Evolutionary conservation across 2,888 invertebrate species (phyloP), one percentile per base, ranked within the genome.

Genomic region (Nemotelus nigrinus): DNA sequence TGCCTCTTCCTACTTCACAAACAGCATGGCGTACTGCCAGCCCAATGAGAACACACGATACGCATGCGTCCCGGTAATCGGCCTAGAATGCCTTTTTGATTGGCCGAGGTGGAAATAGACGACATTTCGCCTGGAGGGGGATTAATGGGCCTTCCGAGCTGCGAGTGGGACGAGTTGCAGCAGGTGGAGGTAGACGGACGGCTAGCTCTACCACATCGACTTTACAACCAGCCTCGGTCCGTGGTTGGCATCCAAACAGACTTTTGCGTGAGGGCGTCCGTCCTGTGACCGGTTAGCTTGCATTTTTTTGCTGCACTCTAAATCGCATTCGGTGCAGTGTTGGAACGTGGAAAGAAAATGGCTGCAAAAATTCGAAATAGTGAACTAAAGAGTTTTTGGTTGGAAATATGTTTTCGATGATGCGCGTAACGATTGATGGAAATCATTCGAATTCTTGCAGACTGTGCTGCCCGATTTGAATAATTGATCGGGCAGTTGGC

Each of bases 21-120:
- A 85, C 83, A 85, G 85, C 85, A 85, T 85, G 85, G 85, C 85
- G 85, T 84, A 84, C 83, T 83, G 83, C 82, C 83, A 83, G 83
- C 83, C 86, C 86, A 86, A 86, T 86, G 85, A 83, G 83, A 82
- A 81, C 79, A 48, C n/a, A 74, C 80, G 83, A 67, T 81, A 83
- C 85, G 86, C 86, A 84, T 86, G 86, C 83, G 82, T 79, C 75
- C 45, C 8, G 10, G 7, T 71, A 70, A 53, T 78, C 79, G 48
- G 25, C 67, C 70, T 58, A 72, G 41, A 63, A 63, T 70, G 71
- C 53, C 41, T 50, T 65, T 60, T 64, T 79, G 71, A 79, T 79
- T 79, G 79, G 79, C 39, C 65, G 44, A n/a, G 4, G 57, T 39
- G 47, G 3, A 39, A 58, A 55, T 63, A 48, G 39, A 60, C 48